Base-by-base conservation (phyloP, 2,797 vertebrate genomes). In the Epinephelus awoara region DNA sequence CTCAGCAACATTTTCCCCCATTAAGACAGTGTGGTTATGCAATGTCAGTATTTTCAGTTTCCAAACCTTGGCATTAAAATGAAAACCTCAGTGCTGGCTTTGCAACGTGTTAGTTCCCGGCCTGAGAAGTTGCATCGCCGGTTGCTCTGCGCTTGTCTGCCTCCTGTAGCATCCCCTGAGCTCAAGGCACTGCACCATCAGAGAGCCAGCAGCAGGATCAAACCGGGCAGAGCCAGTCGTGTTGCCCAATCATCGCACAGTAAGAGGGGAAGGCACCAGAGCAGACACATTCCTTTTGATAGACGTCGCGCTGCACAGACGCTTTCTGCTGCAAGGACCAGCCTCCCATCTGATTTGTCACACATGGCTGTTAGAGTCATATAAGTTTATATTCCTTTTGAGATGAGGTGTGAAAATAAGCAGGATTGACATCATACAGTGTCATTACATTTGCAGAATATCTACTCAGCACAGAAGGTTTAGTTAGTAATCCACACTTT, bases 201-300 rank as follows among this genome's bases (percentile, higher is more conserved):
- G 40, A 64, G 66, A 71, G 42, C 51, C 63, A 88, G 18, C 80
- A 88, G 17, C 80, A 85, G 83, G 88, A 79, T 91, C 87, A 84
- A 88, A 93, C 90, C 82, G 70, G 87, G 75, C 71, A 72, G 62
- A 90, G 77, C 75, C 85, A 68, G 85, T 72, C 27, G 8, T 5
- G 25, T 67, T 64, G 76, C 49, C 85, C 84, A 87, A 86, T 88
- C 67, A 72, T 25, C 78, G 67, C 66, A 58, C n/a, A 78, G 75
- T 5, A 29, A 69, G 27, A 5, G 52, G 70, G 77, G 82, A 59
- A 74, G 84, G 84, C 23, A 62, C 17, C 27, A 12, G 4, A 55
- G 51, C 44, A 57, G 56, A 78, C 80, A 44, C 65, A 75, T 67
- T 72, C 62, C 44, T 72, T 40, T 7, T 59, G 27, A 52, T 61